Conservation (phyloP, 1,140 invertebrate species). For the Drosophila subpulchrella region DNA sequence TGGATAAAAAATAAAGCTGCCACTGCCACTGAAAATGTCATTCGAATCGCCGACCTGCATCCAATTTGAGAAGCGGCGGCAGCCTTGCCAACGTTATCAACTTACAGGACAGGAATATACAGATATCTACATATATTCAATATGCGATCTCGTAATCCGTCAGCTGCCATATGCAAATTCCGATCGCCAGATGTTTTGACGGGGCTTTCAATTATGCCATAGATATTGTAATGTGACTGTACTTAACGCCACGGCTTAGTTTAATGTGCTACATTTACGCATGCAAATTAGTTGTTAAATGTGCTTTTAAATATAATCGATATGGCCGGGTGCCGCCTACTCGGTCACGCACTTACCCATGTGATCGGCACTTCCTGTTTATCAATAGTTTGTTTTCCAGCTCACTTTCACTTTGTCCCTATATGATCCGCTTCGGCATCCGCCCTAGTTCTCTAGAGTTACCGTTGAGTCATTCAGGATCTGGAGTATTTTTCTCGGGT, state of each 20-base stretch:
- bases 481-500: slow-evolving; percentile 2
- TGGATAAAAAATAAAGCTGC: slow-evolving; percentile 54
- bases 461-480: slow-evolving; percentile 44
- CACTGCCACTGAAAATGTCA: slow-evolving; percentile 62
- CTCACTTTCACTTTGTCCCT: slow-evolving; percentile 54
- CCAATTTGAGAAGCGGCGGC: slow-evolving; percentile 57
- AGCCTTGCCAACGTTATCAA: slow-evolving; percentile 43
- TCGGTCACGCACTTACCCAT: slow-evolving; percentile 21
- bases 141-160: slow-evolving; percentile 26
- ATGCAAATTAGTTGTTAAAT: slow-evolving; percentile 71
- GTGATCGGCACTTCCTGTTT: slow-evolving; percentile 46
- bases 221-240: slow-evolving; percentile 19
- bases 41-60: slow-evolving; percentile 53
- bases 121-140: neutral
- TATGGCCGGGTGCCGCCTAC: slow-evolving; percentile 32
- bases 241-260: slow-evolving; percentile 36
- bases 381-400: slow-evolving; percentile 14
- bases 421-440: slow-evolving; percentile 43
- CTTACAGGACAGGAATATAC: slow-evolving; percentile 56
- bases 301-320: slow-evolving; percentile 60
- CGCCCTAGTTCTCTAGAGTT: slow-evolving; percentile 19
- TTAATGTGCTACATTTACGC: slow-evolving; percentile 71
- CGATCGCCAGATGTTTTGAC: slow-evolving; percentile 70
- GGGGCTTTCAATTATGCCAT: slow-evolving; percentile 56
- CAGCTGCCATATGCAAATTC: slow-evolving; percentile 67